Conservation (phyloP, 2,113 vertebrate genomes). For the Lipophrys pholis region DNA sequence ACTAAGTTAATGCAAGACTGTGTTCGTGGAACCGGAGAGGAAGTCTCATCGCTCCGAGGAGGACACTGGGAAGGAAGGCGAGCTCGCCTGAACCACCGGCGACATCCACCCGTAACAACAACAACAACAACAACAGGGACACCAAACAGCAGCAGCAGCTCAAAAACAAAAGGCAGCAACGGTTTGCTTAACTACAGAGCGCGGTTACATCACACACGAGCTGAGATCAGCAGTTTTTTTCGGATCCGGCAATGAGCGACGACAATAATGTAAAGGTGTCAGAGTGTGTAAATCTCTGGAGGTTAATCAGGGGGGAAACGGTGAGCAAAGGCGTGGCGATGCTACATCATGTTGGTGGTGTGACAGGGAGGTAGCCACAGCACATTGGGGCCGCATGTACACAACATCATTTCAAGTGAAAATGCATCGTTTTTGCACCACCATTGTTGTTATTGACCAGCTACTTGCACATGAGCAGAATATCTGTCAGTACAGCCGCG, state of each 20-base stretch:
- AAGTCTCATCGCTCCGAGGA: constrained; percentile 26
- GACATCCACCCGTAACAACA: constrained; percentile 23
- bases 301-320: constrained; percentile 30
- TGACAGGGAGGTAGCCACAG: no score
- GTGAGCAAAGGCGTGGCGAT: no score
- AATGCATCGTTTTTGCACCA: no score
- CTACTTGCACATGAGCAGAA: no score
- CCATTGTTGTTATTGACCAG: no score
- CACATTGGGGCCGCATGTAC: no score
- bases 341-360: no score
- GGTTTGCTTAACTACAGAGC: no score
- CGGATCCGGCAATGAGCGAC: constrained; percentile 4
- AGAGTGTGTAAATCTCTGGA: neutral
- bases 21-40: constrained; percentile 24
- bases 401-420: no score
- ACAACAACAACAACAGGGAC: constrained; percentile 7
- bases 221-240: neutral
- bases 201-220: constrained; percentile 2
- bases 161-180: neutral
- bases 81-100: constrained; percentile 20
- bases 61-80: constrained; percentile 11
- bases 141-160: constrained; percentile 19
- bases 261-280: constrained; percentile 28
- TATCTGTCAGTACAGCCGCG: no score
- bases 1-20: neutral